These are phyloP conservation scores for Drosophila villosipedis DNA, from an alignment of 2,888 invertebrate genomes.

Conservation along the genomic window DNA sequence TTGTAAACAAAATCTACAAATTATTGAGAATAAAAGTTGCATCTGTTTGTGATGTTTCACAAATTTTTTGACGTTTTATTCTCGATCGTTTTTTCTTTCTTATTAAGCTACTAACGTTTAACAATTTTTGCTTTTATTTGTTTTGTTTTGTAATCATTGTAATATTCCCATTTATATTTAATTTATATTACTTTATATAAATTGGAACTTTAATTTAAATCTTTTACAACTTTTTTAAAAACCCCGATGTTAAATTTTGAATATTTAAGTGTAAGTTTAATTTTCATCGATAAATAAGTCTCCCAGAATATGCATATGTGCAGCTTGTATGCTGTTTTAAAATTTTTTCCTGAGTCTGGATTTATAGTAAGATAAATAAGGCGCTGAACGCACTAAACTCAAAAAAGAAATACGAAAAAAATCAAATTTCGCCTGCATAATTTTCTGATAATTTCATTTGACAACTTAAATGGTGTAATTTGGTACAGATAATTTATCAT, in stretches of 20 bases:
- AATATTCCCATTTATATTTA: not conserved
- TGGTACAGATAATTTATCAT: conserved; percentile 82
- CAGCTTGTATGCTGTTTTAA: not conserved
- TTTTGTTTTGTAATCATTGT: not conserved
- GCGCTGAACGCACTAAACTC: conserved; percentile 11
- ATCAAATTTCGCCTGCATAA: conserved; percentile 61
- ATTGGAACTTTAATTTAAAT: too few relatives aligned
- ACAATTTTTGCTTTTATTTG: not conserved
- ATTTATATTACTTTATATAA: not conserved
- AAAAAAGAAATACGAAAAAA: not conserved
- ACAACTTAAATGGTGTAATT: conserved; percentile 84
- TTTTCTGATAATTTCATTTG: conserved; percentile 82
- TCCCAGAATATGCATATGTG: not conserved
- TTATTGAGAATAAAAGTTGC: not conserved
- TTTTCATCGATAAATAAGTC: not conserved
- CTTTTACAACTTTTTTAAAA: not conserved
- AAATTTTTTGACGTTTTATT: not conserved
- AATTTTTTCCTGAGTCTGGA: not conserved
- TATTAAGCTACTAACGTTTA: not conserved
- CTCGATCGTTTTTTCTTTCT: not conserved
- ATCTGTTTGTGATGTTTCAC: not conserved
- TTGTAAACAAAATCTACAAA: not conserved
- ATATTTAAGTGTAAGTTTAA: not conserved
- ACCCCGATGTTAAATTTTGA: not conserved
- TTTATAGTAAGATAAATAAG: conserved; percentile 43